Evolutionary conservation across 2,113 vertebrate genomes (phyloP), one percentile per base, ranked within the genome.

Genomic region (Corynorhinus townsendii): DNA sequence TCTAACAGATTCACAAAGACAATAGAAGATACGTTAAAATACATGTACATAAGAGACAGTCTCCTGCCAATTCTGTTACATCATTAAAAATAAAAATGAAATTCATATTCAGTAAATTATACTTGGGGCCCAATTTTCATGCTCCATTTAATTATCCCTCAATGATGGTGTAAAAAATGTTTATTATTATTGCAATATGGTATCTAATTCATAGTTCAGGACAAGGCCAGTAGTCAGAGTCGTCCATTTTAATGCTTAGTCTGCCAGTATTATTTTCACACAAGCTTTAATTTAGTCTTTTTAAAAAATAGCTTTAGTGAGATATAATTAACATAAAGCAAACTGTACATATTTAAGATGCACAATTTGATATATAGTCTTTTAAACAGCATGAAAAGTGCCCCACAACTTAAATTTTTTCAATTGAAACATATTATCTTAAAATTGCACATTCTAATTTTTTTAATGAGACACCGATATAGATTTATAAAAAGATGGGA

Each of bases 361-460:
- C 79, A 95, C 95, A 96, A 95, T 93, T 95, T 97, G 95, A 96
- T 83, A 76, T 64, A 90, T 64, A 93, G 91, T 91, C 28, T 73
- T 94, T 94, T 95, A 97, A 97, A 83, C 93, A 97, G 82, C 93
- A 96, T 87, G 93, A 97, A 98, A 98, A 97, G 90, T 98, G 92
- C 80, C 96, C 88, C 87, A 90, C 49, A 91, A 97, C 94, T 96
- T 96, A 91, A 97, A 96, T 92, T 87, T 95, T 92, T 91, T 66
- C 94, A 95, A 95, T 95, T 80, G 93, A 97, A 97, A 98, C 95
- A 87, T 97, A 96, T 94, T 95, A 94, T 73, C 97, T 97, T 96
- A 84, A 97, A 97, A 98, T 95, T 97, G 95, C 97, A 96, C 86
- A 97, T 96, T 97, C 92, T 96, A 93, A 90, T 95, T 97, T 98